phyloP scores from a whole-genome alignment of 2,113 vertebrate species.

The Syrrhaptes paradoxus region DNA sequence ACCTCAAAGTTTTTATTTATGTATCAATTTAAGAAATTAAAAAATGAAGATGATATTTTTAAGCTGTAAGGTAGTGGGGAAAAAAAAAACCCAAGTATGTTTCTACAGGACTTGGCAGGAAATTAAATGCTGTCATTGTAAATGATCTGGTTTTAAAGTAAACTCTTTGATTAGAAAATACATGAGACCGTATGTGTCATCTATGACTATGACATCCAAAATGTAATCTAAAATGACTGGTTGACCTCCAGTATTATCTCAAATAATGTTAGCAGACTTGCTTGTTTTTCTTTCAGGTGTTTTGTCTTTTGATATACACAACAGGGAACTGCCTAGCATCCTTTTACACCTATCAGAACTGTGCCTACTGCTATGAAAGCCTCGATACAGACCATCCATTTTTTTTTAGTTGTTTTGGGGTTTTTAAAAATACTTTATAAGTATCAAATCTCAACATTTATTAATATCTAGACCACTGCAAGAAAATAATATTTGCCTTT shows the following conservation, averaged over 20 bases:
- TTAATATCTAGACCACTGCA: neutral
- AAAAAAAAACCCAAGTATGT: neutral
- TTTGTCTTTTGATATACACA: neutral
- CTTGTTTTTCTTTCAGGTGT: neutral
- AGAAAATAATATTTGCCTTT: neutral
- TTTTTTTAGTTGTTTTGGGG: neutral
- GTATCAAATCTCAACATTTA: neutral
- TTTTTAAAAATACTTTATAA: neutral
- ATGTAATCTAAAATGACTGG: neutral
- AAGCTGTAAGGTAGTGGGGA: neutral
- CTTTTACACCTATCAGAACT: neutral
- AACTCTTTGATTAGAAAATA: neutral
- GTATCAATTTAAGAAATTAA: neutral
- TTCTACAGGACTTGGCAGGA: neutral
- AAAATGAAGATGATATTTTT: neutral
- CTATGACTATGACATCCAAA: neutral
- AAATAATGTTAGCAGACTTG: neutral
- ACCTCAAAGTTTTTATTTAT: neutral
- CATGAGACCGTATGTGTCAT: neutral
- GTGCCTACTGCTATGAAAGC: neutral
- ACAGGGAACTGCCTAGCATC: neutral
- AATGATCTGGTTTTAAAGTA: neutral
- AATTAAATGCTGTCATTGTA: neutral
- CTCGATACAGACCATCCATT: neutral
- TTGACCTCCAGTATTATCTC: neutral